phyloP scores from a whole-genome alignment of 2,888 invertebrate species.

The Dynastes grantii region DNA sequence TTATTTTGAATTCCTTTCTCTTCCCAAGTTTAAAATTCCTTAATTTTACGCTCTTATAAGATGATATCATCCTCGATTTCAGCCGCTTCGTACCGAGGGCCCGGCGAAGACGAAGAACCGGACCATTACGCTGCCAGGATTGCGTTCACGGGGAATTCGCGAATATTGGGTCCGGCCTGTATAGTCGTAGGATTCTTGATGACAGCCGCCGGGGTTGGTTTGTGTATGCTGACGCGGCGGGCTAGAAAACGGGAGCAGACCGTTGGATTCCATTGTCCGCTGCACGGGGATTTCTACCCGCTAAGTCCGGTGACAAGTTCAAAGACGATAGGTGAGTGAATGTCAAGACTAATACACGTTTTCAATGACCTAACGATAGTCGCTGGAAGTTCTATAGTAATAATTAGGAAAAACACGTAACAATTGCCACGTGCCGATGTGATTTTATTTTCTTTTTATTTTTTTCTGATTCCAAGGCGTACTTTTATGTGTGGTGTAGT shows the following conservation, averaged over 20 bases:
- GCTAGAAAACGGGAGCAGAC: slow-evolving; percentile 79
- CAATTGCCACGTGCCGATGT: not conserved
- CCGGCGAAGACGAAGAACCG: slow-evolving; percentile 81
- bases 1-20: too few species aligned
- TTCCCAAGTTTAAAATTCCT: too few species aligned
- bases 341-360: too few species aligned
- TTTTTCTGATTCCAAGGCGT: not conserved
- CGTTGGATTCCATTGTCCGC: slow-evolving; percentile 84
- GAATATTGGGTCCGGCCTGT: slow-evolving; percentile 82
- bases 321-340: slow-evolving; percentile 66
- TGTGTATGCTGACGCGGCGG: slow-evolving; percentile 79
- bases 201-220: slow-evolving; percentile 78
- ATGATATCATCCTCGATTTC: slow-evolving; percentile 61
- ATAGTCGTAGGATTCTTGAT: slow-evolving; percentile 83
- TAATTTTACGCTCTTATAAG: not conserved
- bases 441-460: not conserved
- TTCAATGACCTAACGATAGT: too few species aligned
- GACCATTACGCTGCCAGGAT: slow-evolving; percentile 82
- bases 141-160: slow-evolving; percentile 82
- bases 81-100: slow-evolving; percentile 84
- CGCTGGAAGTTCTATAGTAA: too few species aligned
- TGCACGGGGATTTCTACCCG: slow-evolving; percentile 86
- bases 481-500: not conserved
- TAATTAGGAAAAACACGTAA: not conserved
- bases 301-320: slow-evolving; percentile 77